These are phyloP conservation scores for Meandrusa payeni DNA, from an alignment of 2,888 invertebrate genomes.

Conservation along the genomic window DNA sequence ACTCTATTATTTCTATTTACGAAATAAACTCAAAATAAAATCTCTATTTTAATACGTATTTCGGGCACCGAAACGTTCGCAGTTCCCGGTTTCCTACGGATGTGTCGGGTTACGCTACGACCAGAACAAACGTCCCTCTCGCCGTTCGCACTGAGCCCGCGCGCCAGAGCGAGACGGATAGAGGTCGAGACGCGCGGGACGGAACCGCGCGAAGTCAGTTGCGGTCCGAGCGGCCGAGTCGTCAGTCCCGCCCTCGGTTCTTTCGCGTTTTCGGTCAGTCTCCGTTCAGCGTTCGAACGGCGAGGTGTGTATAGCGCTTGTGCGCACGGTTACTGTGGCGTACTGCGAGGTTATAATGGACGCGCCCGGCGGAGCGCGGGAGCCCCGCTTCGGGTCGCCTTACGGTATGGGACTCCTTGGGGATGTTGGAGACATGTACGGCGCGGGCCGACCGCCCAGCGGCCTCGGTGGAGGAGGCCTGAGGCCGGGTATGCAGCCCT, in stretches of 20 bases:
- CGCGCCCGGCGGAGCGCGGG: constrained; percentile 93
- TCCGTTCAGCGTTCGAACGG: constrained; percentile 78
- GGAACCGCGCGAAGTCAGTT: constrained; percentile 77
- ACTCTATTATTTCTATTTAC: constrained; percentile 81
- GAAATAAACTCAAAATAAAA: constrained; percentile 80
- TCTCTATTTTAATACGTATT: constrained; percentile 78
- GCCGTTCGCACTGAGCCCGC: constrained; percentile 32
- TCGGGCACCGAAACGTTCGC: constrained; percentile 75
- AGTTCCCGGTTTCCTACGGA: constrained; percentile 73
- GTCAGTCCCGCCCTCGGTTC: constrained; percentile 79
- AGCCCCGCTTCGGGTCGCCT: constrained; percentile 93
- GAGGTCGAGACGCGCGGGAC: constrained; percentile 55
- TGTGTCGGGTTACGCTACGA: constrained; percentile 77
- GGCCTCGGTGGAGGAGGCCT: constrained; percentile 75
- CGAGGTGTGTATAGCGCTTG: constrained; percentile 72
- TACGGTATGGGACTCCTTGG: constrained; percentile 92
- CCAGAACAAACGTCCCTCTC: constrained; percentile 54
- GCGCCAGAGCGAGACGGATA: constrained; percentile 64
- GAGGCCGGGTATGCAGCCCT: constrained; percentile 81
- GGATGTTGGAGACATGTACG: constrained; percentile 91
- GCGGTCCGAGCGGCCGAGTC: constrained; percentile 81
- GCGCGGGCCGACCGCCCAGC: constrained; percentile 83
- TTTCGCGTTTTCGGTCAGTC: constrained; percentile 77
- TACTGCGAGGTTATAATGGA: constrained; percentile 88
- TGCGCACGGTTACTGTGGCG: constrained; percentile 81